Evolutionary conservation across 2,888 invertebrate species (phyloP).

Genomic region (Melitaea athalia): DNA sequence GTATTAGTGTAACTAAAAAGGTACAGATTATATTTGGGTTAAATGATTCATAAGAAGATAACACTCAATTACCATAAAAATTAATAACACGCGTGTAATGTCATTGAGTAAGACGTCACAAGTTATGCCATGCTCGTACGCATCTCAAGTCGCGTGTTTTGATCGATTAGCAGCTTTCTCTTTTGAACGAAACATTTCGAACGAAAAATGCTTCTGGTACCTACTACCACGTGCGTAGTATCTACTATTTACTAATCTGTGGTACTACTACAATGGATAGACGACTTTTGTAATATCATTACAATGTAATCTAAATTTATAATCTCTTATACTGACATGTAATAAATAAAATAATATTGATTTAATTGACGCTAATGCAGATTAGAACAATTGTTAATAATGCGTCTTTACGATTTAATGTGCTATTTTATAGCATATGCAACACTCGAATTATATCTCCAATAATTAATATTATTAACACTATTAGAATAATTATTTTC

Average conservation of each 20-base stretch:
- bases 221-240: too few relatives aligned
- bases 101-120: conserved; percentile 24
- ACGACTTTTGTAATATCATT: not conserved
- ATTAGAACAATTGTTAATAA: too few relatives aligned
- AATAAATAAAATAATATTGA: too few relatives aligned
- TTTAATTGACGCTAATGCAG: not conserved
- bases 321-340: too few relatives aligned
- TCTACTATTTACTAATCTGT: too few relatives aligned
- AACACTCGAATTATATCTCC: too few relatives aligned
- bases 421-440: too few relatives aligned
- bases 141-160: conserved; percentile 50
- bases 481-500: too few relatives aligned
- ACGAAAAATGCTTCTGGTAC: conserved; percentile 26
- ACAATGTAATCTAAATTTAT: not conserved
- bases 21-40: not conserved
- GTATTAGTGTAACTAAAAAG: too few relatives aligned
- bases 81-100: conserved; percentile 12
- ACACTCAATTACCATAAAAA: not conserved
- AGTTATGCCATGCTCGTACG: conserved; percentile 46
- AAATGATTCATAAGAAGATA: not conserved
- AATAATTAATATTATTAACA: too few relatives aligned
- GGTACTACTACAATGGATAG: conserved; percentile 5
- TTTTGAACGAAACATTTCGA: conserved; percentile 46
- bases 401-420: too few relatives aligned
- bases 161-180: conserved; percentile 63